Percentiles rank a stretch among this genome's conserved stretches.
These are phyloP conservation scores for Bombus waltoni DNA, from an alignment of 1,140 invertebrate species.

Conservation along the genomic window DNA sequence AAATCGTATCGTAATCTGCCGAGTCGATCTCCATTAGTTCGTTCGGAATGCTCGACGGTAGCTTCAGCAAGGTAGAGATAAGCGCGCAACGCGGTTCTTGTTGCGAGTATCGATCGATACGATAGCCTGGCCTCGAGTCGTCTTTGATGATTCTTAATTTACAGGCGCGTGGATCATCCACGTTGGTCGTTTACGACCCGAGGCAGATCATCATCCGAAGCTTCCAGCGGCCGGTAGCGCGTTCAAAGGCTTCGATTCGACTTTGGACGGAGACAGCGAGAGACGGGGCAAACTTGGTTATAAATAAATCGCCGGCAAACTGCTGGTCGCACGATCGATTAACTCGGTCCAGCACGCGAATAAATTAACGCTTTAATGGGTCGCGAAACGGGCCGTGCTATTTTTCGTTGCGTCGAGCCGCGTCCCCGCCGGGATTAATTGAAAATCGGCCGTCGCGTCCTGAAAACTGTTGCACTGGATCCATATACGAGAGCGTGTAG, in stretches of 20 bases:
- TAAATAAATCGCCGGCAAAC: constrained; percentile 46
- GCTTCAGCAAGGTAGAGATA: neutral
- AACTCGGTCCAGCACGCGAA: constrained; percentile 35
- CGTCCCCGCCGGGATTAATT: constrained; percentile 34
- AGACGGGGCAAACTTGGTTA: neutral
- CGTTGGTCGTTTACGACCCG: neutral
- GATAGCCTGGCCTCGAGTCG: neutral
- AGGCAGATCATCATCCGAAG: neutral
- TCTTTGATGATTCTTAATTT: constrained; percentile 27
- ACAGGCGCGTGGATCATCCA: neutral
- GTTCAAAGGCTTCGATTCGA: neutral
- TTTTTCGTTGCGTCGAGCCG: constrained; percentile 6
- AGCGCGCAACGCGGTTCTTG: neutral
- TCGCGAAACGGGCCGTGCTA: constrained; percentile 30
- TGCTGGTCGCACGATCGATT: constrained; percentile 32
- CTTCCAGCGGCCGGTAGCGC: neutral
- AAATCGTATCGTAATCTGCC: constrained; percentile 35
- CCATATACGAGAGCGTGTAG: neutral
- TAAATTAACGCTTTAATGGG: constrained; percentile 49
- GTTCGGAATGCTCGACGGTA: neutral
- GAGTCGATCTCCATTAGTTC: constrained; percentile 44
- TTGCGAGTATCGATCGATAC: constrained; percentile 18
- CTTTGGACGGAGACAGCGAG: neutral
- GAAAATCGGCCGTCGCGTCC: constrained; percentile 24
- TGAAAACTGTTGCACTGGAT: constrained; percentile 6